Base-by-base conservation (phyloP, 2,797 vertebrate genomes). In the Myiotriccus ornatus region DNA sequence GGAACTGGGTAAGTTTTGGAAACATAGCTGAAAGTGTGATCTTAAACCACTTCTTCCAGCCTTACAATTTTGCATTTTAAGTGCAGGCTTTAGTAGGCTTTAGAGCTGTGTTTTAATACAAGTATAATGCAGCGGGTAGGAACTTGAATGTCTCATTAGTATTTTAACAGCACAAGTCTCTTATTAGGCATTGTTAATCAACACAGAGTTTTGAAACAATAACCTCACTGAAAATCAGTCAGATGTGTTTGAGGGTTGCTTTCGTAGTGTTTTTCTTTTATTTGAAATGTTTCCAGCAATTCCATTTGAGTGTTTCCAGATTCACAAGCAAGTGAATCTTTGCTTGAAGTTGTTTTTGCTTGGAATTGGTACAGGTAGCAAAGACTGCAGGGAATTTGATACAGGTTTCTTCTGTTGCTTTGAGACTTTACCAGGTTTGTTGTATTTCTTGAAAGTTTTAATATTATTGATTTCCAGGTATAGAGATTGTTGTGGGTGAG, bases 261-360 rank as follows among this genome's bases (percentile, higher is more conserved):
- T 7, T 70, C 43, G 41, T 64, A 12, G 24, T 39, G 7, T 7
- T 47, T 63, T 62, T 39, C 1, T 63, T 88, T 28, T 16, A 12
- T 30, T 79, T 70, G 14, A 80, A 34, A 12, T 74, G 13, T 74
- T 88, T 75, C 25, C 22, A 74, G 28, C 28, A 78, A 18, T 37
- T 67, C 0, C 0, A 0, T 39, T 30, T 30, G 17, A 52, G 17
- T 30, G 50, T 28, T 52, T 52, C 28, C 28, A 19, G 50, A 7
- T 52, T 52, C 28, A 52, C 28, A 52, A 52, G 50, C 50, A 35
- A 60, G 18, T 37, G 32, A 50, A 30, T 84, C 14, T 71, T 74
- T 35, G 21, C 10, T 11, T 78, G 16, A 49, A 81, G 21, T 65
- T 37, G 3, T 1, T 73, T 84, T 55, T 84, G 18, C 43, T 25